Evolutionary conservation across 2,797 vertebrate genomes (phyloP).

Genomic region (Otolemur crassicaudatus): DNA sequence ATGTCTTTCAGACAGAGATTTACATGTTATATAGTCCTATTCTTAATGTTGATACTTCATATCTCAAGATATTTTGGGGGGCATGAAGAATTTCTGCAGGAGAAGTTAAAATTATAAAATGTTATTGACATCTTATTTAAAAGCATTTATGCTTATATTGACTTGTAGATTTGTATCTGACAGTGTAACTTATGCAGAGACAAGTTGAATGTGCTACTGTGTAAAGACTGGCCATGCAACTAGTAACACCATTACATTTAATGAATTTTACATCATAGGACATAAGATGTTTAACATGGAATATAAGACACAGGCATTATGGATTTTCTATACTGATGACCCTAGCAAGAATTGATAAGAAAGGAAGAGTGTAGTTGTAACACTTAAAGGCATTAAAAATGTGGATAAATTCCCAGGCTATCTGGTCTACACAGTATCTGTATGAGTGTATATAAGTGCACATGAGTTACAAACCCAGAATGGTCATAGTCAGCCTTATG

Average conservation of each 20-base stretch:
- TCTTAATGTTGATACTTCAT: not conserved
- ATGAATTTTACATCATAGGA: not conserved
- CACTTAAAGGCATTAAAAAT: not conserved
- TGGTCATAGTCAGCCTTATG: not conserved
- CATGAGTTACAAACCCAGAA: not conserved
- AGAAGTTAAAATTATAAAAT: not conserved
- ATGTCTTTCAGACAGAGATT: not conserved
- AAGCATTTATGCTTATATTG: not conserved
- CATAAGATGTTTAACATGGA: not conserved
- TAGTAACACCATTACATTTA: not conserved
- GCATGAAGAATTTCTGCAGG: not conserved
- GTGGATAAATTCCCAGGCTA: not conserved
- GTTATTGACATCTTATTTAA: not conserved
- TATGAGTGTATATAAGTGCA: accelerated
- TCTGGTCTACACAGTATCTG: not conserved
- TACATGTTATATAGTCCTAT: not conserved
- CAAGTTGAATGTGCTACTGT: not conserved
- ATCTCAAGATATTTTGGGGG: constrained; percentile 35
- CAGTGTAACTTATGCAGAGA: not conserved
- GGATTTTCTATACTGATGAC: not conserved
- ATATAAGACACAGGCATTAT: constrained; percentile 3
- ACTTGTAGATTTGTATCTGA: not conserved
- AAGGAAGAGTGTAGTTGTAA: not conserved
- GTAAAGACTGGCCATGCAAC: not conserved
- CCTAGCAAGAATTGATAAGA: not conserved